Conservation (phyloP, 2,888 invertebrate species). For the Melangyna quadrimaculata region DNA sequence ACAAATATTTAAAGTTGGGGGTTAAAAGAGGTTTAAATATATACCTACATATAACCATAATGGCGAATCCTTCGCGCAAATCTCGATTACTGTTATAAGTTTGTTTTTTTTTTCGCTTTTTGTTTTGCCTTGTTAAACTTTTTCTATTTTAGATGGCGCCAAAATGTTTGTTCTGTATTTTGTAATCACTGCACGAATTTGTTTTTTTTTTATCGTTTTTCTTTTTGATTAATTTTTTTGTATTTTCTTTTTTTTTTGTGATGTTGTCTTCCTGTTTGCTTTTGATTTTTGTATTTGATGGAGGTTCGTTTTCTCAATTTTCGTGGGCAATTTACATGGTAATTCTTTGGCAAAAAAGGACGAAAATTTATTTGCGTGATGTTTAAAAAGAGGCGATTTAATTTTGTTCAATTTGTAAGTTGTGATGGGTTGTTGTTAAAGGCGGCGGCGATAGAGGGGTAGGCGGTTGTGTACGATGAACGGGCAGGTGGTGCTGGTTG, state of each 20-base stretch:
- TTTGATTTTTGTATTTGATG: conserved; percentile 55
- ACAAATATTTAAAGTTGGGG: conserved; percentile 22
- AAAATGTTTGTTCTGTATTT: conserved; percentile 67
- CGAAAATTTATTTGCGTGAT: conserved; percentile 65
- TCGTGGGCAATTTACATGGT: conserved; percentile 70
- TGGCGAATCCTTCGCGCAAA: conserved; percentile 39
- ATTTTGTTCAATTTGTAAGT: conserved; percentile 57
- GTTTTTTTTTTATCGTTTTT: conserved; percentile 36
- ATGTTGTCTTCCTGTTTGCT: conserved; percentile 2
- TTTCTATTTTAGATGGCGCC: conserved; percentile 61
- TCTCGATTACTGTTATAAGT: conserved; percentile 58
- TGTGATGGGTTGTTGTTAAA: background rate
- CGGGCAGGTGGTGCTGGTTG: background rate
- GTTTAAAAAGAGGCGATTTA: conserved; percentile 61
- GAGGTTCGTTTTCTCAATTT: conserved; percentile 63
- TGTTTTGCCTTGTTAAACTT: conserved; percentile 17
- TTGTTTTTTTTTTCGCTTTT: conserved; percentile 42
- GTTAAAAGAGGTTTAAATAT: background rate
- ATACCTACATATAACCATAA: background rate
- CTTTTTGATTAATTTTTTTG: conserved; percentile 12
- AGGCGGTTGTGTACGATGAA: too few relatives aligned
- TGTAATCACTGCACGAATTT: conserved; percentile 68
- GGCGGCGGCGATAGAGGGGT: too few relatives aligned
- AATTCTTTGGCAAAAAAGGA: conserved; percentile 59
- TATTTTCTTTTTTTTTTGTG: background rate